Base-by-base conservation (phyloP, 2,113 vertebrate species). In the Promerops cafer region DNA sequence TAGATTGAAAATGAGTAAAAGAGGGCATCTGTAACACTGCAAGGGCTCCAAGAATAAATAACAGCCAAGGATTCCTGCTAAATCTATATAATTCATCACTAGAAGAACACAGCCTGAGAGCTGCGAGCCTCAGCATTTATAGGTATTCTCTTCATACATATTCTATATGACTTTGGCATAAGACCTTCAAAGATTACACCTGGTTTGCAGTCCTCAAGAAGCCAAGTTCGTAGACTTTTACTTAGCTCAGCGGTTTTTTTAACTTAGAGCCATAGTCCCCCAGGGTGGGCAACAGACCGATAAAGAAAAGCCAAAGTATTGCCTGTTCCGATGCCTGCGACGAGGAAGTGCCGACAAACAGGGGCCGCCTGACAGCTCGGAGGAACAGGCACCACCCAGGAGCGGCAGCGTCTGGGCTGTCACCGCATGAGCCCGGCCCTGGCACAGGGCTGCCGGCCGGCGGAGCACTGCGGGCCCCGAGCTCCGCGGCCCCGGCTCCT, bases 151-250 rank as follows among this genome's bases (percentile, higher is more conserved):
- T 39, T 54, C 8, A 54, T 7, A 47, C 12, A 19, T 1, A 72
- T 7, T 6, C 33, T 13, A 2, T 3, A 24, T 1, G 5, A 60
- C 15, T 33, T 19, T 0, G 0, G 16, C 1, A 2, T 8, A 49
- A 71, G 13, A 13, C 18, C 33, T 61, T 22, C 30, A 27, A 61
- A 33, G 20, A 6, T 13, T 9, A 19, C 59, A 37, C 16, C 37
- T 16, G 23, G 15, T 16, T 5, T 14, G 10, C 16, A 78, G 37
- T 13, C 35, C 60, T 30, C 16, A 28, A 17, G 17, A 60, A 24
- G 9, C 14, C 28, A 37, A 44, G 6, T 7, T 20, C 7, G 0
- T 1, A 1, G 3, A 42, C 31, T 35, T 47, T 2, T 6, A 16
- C 11, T 64, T 13, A 53, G 7, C 59, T 66, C 27, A 1, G 16